Evolutionary conservation across 2,113 vertebrate genomes (phyloP), one percentile per base, ranked within the genome.

Genomic region (Etia nguti): DNA sequence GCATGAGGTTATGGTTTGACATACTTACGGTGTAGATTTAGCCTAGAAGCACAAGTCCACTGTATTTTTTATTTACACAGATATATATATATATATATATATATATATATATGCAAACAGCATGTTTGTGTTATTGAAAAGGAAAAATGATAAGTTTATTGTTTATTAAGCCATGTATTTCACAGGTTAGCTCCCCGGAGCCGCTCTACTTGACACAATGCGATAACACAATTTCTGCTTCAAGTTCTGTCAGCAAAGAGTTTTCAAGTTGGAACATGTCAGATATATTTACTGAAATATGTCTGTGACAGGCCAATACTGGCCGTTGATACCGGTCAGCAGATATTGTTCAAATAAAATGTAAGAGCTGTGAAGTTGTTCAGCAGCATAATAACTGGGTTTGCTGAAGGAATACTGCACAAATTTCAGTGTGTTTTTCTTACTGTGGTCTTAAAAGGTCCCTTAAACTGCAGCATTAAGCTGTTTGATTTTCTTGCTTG

Each of bases 131-230:
- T 62, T 36, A 36, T 62, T 0, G 60, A 65, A 65, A 65, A 65
- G 34, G 1, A 38, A 65, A 65, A 65, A 18, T 73, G 0, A 73
- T 48, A 48, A 0, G 16, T 26, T 26, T 26, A 73, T 75, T 75
- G 15, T 75, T 75, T 48, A 43, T 70, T 43, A 75, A 48, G n/a
- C 38, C 38, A 26, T 46, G 41, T 46, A 46, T 73, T 73, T 73
- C 4, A 8, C 24, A 75, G 48, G 24, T 29, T 75, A 18, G 0
- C 41, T 0, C 9, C 41, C 68, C 0, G 24, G 18, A 18, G 70
- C 70, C 9, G 5, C 12, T 48, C 9, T 29, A 7, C 24, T 48
- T 48, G 68, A 75, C 4, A 48, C 26, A 48, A 20, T 26, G 10
- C 6, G 41, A 75, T 29, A 29, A 48, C 26, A 2, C 0, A 3